Base-by-base conservation (phyloP, 2,888 invertebrate genomes). In the Dysmachus trigonus region DNA sequence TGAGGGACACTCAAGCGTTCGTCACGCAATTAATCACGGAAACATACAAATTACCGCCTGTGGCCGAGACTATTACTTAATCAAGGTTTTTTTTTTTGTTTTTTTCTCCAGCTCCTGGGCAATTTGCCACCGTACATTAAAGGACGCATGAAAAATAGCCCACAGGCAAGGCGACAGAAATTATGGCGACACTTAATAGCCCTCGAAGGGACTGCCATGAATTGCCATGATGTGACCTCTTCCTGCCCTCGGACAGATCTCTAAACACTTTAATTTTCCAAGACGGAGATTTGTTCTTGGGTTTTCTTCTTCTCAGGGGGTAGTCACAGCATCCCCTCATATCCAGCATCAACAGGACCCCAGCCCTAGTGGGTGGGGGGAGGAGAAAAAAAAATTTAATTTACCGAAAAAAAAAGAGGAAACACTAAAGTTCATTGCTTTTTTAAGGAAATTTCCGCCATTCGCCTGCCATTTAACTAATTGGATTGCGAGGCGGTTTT, bases 171-270 rank as follows among this genome's bases (percentile, higher is more conserved):
- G 83, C 82, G 87, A 84, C 84, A 72, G 83, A 84, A 77, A 87
- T 85, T 84, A 87, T 76, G 87, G 79, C 76, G 86, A 79, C 86
- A 84, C 73, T 86, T 84, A 53, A 83, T 83, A 82, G 83, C 73
- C 83, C 76, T 76, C 51, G 47, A n/a, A 47, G 74, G 71, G 47
- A 18, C 33, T 53, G n/a, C 33, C 38, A 31, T 71, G 71, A 83
- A 38, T 83, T 71, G 35, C 71, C 38, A 38, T 71, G n/a, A 83
- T 72, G 84, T 84, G 72, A 84, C 73, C 72, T 47, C 73, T 84
- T 72, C 72, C 41, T 83, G 31, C 53, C 33, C 53, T 62, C 27
- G 81, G 53, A 81, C 30, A n/a, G n/a, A 51, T 81, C 33, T 33
- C 22, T 18, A 81, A 53, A 62, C 53, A 81, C 53, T 81, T 53